Evolutionary conservation across 2,888 invertebrate genomes (phyloP).

Genomic region (Callosobruchus maculatus): DNA sequence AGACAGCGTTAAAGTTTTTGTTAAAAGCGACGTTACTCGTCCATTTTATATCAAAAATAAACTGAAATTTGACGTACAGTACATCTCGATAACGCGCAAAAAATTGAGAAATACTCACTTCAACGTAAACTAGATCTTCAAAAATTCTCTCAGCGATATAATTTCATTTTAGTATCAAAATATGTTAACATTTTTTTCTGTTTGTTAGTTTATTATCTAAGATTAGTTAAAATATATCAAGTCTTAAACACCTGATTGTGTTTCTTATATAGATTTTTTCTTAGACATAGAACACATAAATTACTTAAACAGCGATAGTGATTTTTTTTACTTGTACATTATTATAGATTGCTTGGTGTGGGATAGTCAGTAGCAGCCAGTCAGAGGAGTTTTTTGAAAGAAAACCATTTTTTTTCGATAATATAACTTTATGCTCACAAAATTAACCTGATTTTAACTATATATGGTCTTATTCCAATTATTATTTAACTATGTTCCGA

Average conservation of each 20-base stretch:
- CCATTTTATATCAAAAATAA: not conserved
- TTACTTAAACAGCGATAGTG: slow-evolving; percentile 1
- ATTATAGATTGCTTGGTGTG: not conserved
- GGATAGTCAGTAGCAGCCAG: too few species aligned
- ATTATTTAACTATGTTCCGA: too few species aligned
- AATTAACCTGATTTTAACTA: too few species aligned
- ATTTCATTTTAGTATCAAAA: slow-evolving; percentile 46
- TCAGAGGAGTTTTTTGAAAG: too few species aligned
- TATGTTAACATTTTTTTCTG: slow-evolving; percentile 42
- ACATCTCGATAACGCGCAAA: not conserved
- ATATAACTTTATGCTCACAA: too few species aligned
- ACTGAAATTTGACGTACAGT: not conserved
- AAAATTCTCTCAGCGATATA: not conserved
- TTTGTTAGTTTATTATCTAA: slow-evolving; percentile 33
- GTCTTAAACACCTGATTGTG: slow-evolving; percentile 38
- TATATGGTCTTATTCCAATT: too few species aligned
- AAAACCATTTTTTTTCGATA: too few species aligned
- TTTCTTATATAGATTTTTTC: slow-evolving; percentile 26
- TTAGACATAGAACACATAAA: slow-evolving; percentile 44
- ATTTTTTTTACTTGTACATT: slow-evolving; percentile 3
- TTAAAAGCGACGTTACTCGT: not conserved
- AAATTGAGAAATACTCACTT: not conserved
- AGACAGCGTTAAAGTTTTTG: not conserved
- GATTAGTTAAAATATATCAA: slow-evolving; percentile 47
- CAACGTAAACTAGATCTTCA: not conserved